Conservation (phyloP, 2,888 invertebrate genomes). For the Camponotus fellah region DNA sequence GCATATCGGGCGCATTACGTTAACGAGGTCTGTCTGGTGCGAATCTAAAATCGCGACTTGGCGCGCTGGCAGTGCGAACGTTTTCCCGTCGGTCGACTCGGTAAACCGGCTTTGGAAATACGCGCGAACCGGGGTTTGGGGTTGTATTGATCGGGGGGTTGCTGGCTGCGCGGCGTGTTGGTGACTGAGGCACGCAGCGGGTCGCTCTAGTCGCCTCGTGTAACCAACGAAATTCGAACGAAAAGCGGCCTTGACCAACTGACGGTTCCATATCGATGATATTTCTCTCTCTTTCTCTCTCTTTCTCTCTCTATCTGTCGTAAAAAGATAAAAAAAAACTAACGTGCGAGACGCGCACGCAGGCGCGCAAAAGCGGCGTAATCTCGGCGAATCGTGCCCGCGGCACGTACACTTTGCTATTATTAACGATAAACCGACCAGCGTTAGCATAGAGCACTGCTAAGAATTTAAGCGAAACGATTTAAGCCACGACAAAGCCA, state of each 20-base stretch:
- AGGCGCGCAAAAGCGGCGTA: slow-evolving; percentile 13
- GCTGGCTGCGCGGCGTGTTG: slow-evolving; percentile 76
- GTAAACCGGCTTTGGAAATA: slow-evolving; percentile 82
- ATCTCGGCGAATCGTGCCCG: slow-evolving; percentile 35
- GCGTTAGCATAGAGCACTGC: slow-evolving; percentile 44
- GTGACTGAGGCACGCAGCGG: slow-evolving; percentile 77
- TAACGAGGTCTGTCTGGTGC: slow-evolving; percentile 41
- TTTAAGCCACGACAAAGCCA: slow-evolving; percentile 40
- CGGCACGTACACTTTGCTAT: slow-evolving; percentile 48
- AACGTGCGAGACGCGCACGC: background rate
- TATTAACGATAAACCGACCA: slow-evolving; percentile 52
- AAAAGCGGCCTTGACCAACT: slow-evolving; percentile 55
- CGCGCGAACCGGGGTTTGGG: slow-evolving; percentile 81
- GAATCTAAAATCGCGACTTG: slow-evolving; percentile 53
- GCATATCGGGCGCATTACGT: slow-evolving; percentile 20
- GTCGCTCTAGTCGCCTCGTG: slow-evolving; percentile 75
- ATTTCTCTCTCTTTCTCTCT: background rate
- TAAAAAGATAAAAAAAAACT: slow-evolving; percentile 6
- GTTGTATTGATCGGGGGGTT: slow-evolving; percentile 82
- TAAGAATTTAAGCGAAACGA: slow-evolving; percentile 52
- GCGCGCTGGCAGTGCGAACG: slow-evolving; percentile 67
- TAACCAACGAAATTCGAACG: slow-evolving; percentile 71
- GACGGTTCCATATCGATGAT: background rate
- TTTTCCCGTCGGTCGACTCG: slow-evolving; percentile 72
- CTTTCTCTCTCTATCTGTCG: background rate